Conservation (phyloP, 2,113 vertebrate genomes). For the Prochilodus magdalenae region DNA sequence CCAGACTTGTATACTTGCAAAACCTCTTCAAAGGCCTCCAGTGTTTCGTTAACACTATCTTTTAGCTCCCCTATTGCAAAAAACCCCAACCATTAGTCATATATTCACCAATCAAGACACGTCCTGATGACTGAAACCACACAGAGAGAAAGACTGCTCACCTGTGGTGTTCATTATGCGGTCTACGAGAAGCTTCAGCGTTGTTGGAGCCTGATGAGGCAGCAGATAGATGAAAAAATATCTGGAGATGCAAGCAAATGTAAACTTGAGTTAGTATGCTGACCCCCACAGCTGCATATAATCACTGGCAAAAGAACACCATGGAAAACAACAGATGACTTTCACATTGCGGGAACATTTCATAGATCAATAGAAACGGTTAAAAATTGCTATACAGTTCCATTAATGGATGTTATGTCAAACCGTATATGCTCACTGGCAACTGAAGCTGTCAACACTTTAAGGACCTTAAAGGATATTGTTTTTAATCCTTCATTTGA, state of each 20-base stretch:
- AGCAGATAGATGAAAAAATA: constrained; percentile 94
- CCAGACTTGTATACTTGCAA: constrained; percentile 87
- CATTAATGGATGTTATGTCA: too few relatives aligned
- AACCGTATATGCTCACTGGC: too few relatives aligned
- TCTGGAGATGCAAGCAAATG: constrained; percentile 71
- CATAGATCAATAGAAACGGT: too few relatives aligned
- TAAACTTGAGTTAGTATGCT: constrained; percentile 26
- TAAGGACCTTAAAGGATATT: too few relatives aligned
- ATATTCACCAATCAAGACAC: constrained; percentile 20
- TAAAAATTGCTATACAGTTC: too few relatives aligned
- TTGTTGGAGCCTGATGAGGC: constrained; percentile 85
- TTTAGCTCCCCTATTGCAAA: constrained; percentile 81
- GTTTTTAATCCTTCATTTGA: too few relatives aligned
- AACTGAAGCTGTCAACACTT: too few relatives aligned
- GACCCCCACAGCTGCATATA: background rate
- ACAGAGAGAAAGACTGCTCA: constrained; percentile 64
- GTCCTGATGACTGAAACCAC: constrained; percentile 14
- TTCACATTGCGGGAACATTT: too few relatives aligned
- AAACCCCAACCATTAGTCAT: constrained; percentile 19
- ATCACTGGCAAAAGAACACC: background rate
- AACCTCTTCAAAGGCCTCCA: constrained; percentile 85
- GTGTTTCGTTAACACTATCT: constrained; percentile 82
- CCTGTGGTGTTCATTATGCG: constrained; percentile 91
- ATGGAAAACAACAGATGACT: background rate
- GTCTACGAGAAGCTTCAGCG: constrained; percentile 81